phyloP scores from a whole-genome alignment of 2,113 vertebrate genomes.

The Phalacrocorax brasilianus region DNA sequence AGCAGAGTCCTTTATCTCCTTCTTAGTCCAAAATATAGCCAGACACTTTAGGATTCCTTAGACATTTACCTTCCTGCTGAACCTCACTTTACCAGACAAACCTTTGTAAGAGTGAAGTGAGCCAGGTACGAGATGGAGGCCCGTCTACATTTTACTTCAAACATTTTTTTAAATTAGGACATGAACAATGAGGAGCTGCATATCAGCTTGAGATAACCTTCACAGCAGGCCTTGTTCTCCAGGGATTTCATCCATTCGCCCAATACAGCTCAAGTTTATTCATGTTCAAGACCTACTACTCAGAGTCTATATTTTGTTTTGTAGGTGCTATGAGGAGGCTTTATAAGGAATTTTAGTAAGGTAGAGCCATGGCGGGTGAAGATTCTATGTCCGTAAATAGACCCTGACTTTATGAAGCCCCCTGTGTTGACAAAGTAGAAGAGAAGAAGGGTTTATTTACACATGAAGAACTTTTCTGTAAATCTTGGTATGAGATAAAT shows the following conservation, averaged over 20 bases:
- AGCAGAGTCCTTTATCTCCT: background rate
- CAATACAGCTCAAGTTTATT: background rate
- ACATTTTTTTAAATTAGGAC: background rate
- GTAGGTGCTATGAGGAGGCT: background rate
- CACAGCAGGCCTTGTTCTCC: background rate
- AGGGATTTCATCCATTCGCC: background rate
- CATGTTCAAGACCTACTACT: background rate
- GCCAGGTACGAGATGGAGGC: fast-evolving
- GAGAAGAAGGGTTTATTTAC: background rate
- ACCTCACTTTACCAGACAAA: background rate
- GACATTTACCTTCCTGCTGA: background rate
- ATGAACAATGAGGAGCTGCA: fast-evolving
- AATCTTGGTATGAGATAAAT: background rate
- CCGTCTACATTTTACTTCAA: background rate
- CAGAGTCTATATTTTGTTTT: background rate
- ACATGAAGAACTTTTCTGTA: background rate
- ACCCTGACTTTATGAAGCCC: background rate
- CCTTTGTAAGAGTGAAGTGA: background rate
- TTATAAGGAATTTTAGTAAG: background rate
- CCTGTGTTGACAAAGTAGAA: background rate
- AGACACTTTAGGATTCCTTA: background rate
- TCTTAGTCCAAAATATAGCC: background rate
- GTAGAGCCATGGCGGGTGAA: background rate
- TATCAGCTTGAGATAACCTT: background rate
- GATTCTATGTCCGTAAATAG: background rate